Evolutionary conservation across 2,113 vertebrate genomes (phyloP), one percentile per base, ranked within the genome.

Genomic region (Ictalurus furcatus): DNA sequence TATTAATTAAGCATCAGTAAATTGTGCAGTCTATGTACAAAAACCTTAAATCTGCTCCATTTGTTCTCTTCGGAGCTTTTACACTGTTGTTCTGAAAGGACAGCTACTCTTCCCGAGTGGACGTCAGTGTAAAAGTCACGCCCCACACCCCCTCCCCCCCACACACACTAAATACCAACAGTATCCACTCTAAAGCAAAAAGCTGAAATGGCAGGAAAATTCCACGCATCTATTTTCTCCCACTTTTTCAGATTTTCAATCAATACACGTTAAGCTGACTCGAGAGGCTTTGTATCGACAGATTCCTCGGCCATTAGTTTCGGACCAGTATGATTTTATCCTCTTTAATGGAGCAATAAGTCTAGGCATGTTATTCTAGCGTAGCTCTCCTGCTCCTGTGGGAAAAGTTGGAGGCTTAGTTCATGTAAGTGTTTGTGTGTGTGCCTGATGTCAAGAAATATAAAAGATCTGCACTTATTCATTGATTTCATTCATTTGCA

Each of bases 131-230:
- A 59, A 84, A 44, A 44, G 30, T 16, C 23, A 23, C 58, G 11
- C 5, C 14, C 44, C 5, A 6, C 44, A 23, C 16, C 21, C 56
- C 8, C 21, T 2, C 21, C 37, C 14, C 30, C 40, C 1, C 40
- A 40, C 44, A 44, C 44, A 54, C 48, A 79, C 1, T 2, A 79
- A 56, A 80, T 30, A 3, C 78, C 52, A 56, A 3, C 52, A 84
- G 81, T 7, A 63, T 63, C 59, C 34, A 16, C 37, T 63, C 19
- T 48, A 44, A 28, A 9, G 7, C 9, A 83, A 40, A 34, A 83
- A 61, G 56, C 81, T 83, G 21, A 83, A 83, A 40, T 2, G 21
- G 34, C 81, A 84, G 81, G 59, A 63, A 84, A 84, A 84, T 63
- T 28, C 58, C 17, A 34, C 34, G 23, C 34, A 0, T 40, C 58